These are phyloP conservation scores for Pluvialis apricaria DNA, from an alignment of 2,113 vertebrate genomes.

Conservation along the genomic window DNA sequence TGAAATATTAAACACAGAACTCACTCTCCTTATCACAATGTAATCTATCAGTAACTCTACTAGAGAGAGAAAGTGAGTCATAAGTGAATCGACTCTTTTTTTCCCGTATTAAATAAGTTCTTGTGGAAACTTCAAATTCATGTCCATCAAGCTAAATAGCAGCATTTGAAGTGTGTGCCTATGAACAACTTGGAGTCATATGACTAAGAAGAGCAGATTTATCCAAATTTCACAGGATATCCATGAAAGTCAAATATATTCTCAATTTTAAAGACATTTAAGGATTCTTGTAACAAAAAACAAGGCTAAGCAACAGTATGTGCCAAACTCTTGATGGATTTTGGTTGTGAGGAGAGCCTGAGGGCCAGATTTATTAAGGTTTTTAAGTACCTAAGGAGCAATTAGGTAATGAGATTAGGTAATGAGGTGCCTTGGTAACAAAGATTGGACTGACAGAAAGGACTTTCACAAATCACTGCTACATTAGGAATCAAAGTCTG, in stretches of 20 bases:
- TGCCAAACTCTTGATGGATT: neutral
- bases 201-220: neutral
- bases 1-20: neutral
- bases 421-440: neutral
- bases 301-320: neutral
- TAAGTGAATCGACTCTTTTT: neutral
- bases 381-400: neutral
- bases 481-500: neutral
- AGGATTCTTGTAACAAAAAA: neutral
- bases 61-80: neutral
- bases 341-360: neutral
- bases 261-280: neutral
- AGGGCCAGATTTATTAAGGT: neutral
- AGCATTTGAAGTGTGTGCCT: neutral
- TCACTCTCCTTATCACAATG: neutral
- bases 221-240: neutral
- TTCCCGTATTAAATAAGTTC: neutral
- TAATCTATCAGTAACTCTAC: neutral
- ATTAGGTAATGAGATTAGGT: neutral
- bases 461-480: neutral
- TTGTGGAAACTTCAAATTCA: neutral
- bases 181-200: neutral
- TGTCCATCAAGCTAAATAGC: neutral
- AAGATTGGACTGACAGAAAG: neutral
- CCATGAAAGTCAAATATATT: neutral